Evolutionary conservation across 2,888 invertebrate genomes (phyloP).

Genomic region (Himalopsyche kuldschensis): DNA sequence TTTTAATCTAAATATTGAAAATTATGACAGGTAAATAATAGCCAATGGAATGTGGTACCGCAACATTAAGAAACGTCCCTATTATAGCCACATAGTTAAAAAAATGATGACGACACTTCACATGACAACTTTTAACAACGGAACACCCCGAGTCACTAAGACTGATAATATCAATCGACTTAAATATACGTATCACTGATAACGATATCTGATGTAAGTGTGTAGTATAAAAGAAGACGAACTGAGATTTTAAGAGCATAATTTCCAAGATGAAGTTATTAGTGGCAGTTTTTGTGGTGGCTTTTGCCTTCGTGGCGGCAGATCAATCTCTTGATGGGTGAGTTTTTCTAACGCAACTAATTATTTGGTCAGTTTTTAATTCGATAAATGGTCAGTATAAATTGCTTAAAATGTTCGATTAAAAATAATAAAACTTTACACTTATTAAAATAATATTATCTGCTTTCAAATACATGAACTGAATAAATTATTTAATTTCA

Average conservation of each 20-base stretch:
- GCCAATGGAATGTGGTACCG: not conserved
- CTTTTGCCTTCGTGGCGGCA: constrained; percentile 46
- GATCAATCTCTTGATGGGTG: constrained; percentile 41
- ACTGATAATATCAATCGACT: not conserved
- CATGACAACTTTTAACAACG: not conserved
- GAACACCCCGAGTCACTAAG: not conserved
- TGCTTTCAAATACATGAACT: no score
- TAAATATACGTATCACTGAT: not conserved
- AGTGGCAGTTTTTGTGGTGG: constrained; percentile 44
- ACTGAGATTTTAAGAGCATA: not conserved
- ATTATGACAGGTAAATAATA: no score
- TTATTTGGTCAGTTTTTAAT: no score
- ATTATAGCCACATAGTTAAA: not conserved
- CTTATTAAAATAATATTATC: no score
- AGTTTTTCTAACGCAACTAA: no score
- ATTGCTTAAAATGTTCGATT: no score
- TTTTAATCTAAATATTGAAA: no score
- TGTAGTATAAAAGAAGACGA: not conserved
- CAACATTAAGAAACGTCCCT: not conserved
- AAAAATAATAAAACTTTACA: no score
- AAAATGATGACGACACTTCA: not conserved
- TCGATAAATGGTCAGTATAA: no score
- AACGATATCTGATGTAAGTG: not conserved
- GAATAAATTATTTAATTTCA: no score
- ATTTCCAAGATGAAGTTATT: constrained; percentile 44